phyloP scores from a whole-genome alignment of 2,113 vertebrate genomes.

The Lepus europaeus region DNA sequence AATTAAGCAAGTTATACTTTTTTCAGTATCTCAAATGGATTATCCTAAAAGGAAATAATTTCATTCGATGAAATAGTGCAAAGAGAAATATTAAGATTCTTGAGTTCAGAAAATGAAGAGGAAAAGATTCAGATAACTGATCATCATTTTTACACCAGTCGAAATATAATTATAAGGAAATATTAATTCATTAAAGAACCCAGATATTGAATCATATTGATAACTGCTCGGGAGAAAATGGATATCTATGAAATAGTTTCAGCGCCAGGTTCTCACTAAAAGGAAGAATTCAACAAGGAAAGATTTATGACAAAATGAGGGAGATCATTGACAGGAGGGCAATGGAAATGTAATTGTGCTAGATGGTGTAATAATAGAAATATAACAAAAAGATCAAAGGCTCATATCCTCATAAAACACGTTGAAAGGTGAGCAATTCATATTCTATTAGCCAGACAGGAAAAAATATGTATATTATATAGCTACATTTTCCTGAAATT shows the following conservation, averaged over 20 bases:
- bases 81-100: slow-evolving; percentile 32
- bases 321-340: slow-evolving; percentile 34
- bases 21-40: slow-evolving; percentile 41
- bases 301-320: slow-evolving; percentile 60
- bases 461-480: neutral
- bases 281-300: slow-evolving; percentile 6
- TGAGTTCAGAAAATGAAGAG: neutral
- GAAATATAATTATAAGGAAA: slow-evolving; percentile 52
- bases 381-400: slow-evolving; percentile 68
- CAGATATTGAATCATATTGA: slow-evolving; percentile 27
- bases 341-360: slow-evolving; percentile 71
- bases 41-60: slow-evolving; percentile 35
- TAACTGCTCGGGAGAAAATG: slow-evolving; percentile 48
- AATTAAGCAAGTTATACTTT: neutral
- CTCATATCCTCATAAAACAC: slow-evolving; percentile 67
- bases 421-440: slow-evolving; percentile 62
- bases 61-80: slow-evolving; percentile 4
- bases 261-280: neutral
- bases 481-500: neutral
- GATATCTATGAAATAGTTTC: slow-evolving; percentile 18
- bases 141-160: slow-evolving; percentile 60
- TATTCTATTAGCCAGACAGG: slow-evolving; percentile 23
- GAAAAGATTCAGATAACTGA: slow-evolving; percentile 36
- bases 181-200: slow-evolving; percentile 43
- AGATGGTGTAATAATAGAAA: slow-evolving; percentile 68